A percentile compares a stretch with the other conserved stretches of the same genome.
phyloP scores from a whole-genome alignment of 2,113 vertebrate species.

The Rutilus rutilus region DNA sequence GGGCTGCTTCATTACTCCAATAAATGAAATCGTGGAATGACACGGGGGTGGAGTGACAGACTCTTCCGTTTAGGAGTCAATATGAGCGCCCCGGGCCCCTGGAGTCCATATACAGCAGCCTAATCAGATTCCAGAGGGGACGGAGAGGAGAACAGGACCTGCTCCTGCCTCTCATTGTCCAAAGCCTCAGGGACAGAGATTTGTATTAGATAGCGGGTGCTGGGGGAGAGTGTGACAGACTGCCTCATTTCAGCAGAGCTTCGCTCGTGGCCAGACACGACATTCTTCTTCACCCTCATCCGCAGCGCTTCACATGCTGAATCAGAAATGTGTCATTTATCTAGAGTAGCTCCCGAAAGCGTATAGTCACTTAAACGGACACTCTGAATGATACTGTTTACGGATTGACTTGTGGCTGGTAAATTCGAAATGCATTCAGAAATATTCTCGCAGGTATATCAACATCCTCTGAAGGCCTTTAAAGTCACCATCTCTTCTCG shows the following conservation, averaged over 20 bases:
- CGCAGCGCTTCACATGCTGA: slow-evolving; percentile 28
- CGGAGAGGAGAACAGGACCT: not conserved
- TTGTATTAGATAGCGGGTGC: not conserved
- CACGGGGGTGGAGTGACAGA: not conserved
- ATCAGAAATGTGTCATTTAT: slow-evolving; percentile 45
- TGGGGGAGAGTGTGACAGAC: slow-evolving; percentile 8
- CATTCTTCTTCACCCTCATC: slow-evolving; percentile 9
- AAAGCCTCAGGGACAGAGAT: slow-evolving; percentile 21
- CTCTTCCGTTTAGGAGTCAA: slow-evolving; percentile 1
- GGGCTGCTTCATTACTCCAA: not conserved
- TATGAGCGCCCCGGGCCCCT: slow-evolving; percentile 13
- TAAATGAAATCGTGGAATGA: not conserved
- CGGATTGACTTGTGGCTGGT: not conserved
- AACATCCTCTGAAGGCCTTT: not conserved
- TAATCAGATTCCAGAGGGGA: slow-evolving; percentile 37
- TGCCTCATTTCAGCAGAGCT: slow-evolving; percentile 29
- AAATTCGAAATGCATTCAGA: not conserved
- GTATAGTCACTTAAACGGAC: slow-evolving; percentile 16
- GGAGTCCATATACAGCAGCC: not conserved
- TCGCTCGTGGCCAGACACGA: not conserved
- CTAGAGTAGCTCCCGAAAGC: not conserved
- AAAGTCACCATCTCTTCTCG: no score
- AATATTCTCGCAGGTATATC: not conserved
- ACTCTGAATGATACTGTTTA: slow-evolving; percentile 8
- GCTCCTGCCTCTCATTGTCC: slow-evolving; percentile 17